Base-by-base conservation (phyloP, 1,140 invertebrate species). In the Drosophila hydei region DNA sequence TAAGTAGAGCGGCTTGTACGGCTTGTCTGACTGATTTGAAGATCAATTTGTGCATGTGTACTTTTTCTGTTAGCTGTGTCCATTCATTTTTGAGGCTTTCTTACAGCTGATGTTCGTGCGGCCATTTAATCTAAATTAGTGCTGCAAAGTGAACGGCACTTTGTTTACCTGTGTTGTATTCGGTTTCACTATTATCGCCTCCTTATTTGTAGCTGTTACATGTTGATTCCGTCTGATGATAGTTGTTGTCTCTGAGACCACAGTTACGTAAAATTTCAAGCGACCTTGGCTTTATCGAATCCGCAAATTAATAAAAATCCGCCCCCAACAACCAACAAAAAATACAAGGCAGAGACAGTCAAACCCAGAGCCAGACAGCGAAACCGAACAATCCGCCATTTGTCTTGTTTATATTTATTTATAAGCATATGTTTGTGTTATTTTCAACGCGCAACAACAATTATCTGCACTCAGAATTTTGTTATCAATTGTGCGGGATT, bases 381-480 rank as follows among this genome's bases (percentile, higher is more conserved):
- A 43, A 56, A 43, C 18, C 14, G 14, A 30, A 14, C 14, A 27
- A 18, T 14, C 14, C 25, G 5, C 23, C 25, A 25, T 19, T 42
- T 51, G 3, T 43, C 18, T 68, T 73, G 56, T 61, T 61, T 45
- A 69, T 56, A 48, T 60, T 48, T 68, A 42, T 61, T 68, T 72
- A 40, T 48, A 61, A 54, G 33, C 70, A 72, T 68, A 68, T 72
- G 70, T 72, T 72, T 67, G 63, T 60, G 21, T 54, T 54, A 59
- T 58, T 40, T 42, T 23, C 7, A 60, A 30, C 21, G 42, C 27
- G 40, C 40, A 5, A 30, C 18, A 50, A 40, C 33, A 51, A 48
- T 52, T 54, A 33, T 68, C 33, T 73, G 25, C 64, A 19, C 14
- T 36, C 33, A 54, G 47, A 33, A 33, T 38, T 47, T 54, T 67